Conservation (phyloP, 2,113 vertebrate genomes). For the Myotis davidii region DNA sequence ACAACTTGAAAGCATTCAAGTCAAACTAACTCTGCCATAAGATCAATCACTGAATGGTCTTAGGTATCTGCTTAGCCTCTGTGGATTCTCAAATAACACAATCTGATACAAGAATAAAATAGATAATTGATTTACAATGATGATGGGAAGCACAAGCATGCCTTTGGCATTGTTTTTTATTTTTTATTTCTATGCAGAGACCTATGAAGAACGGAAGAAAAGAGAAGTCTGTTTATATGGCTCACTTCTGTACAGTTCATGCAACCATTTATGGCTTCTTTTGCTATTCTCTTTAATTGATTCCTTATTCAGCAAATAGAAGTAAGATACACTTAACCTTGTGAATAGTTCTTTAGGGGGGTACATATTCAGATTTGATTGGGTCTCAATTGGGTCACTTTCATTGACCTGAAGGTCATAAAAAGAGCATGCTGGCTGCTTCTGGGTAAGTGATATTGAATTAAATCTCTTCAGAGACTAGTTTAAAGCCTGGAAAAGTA, state of each 20-base stretch:
- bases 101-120: constrained; percentile 18
- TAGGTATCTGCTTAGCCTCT: not conserved
- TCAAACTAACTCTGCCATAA: not conserved
- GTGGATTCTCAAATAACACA: not conserved
- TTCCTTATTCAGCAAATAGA: constrained; percentile 80
- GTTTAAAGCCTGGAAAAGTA: constrained; percentile 78
- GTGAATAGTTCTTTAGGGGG: constrained; percentile 77
- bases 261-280: constrained; percentile 68
- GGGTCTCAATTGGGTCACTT: constrained; percentile 77
- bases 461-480: constrained; percentile 81
- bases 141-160: not conserved
- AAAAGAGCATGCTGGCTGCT: constrained; percentile 70
- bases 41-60: not conserved
- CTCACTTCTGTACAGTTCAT: constrained; percentile 36
- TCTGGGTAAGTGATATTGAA: constrained; percentile 80
- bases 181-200: not conserved
- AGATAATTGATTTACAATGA: constrained; percentile 2
- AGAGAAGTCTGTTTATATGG: not conserved
- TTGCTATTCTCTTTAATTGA: constrained; percentile 77
- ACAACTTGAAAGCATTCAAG: not conserved
- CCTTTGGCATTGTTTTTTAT: not conserved
- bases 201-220: not conserved
- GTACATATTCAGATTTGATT: constrained; percentile 79
- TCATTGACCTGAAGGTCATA: constrained; percentile 79
- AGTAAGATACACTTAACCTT: constrained; percentile 81